phyloP scores from a whole-genome alignment of 2,888 invertebrate species.

The Rhagophthalmus giganteus region DNA sequence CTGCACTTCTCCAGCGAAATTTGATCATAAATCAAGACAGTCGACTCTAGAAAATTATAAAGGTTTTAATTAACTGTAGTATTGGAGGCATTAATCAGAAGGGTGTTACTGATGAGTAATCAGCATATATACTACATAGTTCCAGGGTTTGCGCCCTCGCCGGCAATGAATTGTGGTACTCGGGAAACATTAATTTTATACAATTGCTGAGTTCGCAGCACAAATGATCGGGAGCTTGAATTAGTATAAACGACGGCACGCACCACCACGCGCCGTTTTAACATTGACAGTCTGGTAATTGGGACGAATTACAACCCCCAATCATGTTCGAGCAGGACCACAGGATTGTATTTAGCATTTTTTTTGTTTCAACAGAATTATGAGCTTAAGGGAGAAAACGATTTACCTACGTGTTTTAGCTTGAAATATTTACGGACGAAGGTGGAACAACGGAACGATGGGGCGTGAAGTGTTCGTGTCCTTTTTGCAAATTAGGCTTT shows the following conservation, averaged over 20 bases:
- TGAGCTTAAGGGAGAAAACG: too few relatives aligned
- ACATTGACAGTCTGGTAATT: slow-evolving; percentile 47
- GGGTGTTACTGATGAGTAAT: slow-evolving; percentile 53
- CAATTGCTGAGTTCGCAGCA: slow-evolving; percentile 48
- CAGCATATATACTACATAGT: slow-evolving; percentile 44
- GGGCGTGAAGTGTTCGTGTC: neutral
- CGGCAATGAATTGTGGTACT: slow-evolving; percentile 43
- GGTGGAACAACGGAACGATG: neutral
- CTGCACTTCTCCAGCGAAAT: neutral
- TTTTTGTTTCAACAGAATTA: neutral
- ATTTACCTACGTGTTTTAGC: too few relatives aligned
- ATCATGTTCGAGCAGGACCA: slow-evolving; percentile 8
- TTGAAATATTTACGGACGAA: neutral
- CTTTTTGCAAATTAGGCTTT: neutral
- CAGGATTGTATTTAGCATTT: neutral
- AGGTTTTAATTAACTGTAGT: slow-evolving; percentile 53
- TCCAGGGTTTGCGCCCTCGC: slow-evolving; percentile 38
- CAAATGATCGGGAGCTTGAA: slow-evolving; percentile 42
- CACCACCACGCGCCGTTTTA: slow-evolving; percentile 38
- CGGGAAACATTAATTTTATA: slow-evolving; percentile 47
- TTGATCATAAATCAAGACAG: slow-evolving; percentile 39
- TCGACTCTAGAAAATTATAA: slow-evolving; percentile 49
- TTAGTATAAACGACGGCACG: slow-evolving; percentile 41
- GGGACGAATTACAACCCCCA: slow-evolving; percentile 39
- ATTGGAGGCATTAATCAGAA: slow-evolving; percentile 52